Evolutionary conservation across 2,113 vertebrate species (phyloP).

Genomic region (Orycteropus afer): DNA sequence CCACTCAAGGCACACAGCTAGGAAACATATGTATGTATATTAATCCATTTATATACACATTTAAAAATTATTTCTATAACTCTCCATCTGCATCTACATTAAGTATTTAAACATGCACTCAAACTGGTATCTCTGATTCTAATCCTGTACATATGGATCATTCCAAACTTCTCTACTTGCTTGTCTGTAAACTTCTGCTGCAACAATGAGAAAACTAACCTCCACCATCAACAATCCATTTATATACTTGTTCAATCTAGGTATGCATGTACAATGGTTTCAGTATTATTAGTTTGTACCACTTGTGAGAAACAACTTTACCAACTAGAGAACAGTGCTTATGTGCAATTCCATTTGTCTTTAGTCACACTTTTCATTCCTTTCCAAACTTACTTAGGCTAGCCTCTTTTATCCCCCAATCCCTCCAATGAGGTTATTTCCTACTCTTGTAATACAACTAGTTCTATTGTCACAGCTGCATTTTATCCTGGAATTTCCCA

Average conservation of each 20-base stretch:
- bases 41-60: too few relatives aligned
- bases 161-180: too few relatives aligned
- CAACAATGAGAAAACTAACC: neutral
- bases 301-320: neutral
- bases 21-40: too few relatives aligned
- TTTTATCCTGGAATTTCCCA: neutral
- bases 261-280: neutral
- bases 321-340: neutral
- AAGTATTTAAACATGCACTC: too few relatives aligned
- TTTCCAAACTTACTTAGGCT: neutral
- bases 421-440: neutral
- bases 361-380: neutral
- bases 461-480: neutral
- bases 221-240: neutral
- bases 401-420: neutral
- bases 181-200: too few relatives aligned
- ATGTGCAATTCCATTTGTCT: neutral
- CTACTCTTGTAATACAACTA: neutral
- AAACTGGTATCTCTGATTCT: too few relatives aligned
- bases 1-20: too few relatives aligned
- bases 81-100: too few relatives aligned
- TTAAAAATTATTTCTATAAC: too few relatives aligned
- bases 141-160: too few relatives aligned
- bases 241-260: neutral
- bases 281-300: neutral